Evolutionary conservation across 2,888 invertebrate genomes (phyloP).

Genomic region (Scaptomyza flava): DNA sequence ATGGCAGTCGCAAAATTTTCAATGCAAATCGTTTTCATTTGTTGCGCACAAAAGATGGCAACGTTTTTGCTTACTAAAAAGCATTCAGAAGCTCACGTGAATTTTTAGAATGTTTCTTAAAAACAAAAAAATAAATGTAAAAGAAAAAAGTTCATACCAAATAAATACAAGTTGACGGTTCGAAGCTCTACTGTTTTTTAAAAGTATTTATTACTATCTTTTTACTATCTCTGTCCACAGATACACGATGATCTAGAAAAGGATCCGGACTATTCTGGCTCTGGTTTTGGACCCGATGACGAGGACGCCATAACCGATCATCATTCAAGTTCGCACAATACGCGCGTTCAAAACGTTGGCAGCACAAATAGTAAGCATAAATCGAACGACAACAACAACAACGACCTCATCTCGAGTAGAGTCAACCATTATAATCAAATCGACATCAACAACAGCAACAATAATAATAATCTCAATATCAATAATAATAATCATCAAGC

Average conservation of each 20-base stretch:
- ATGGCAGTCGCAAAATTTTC: conserved; percentile 54
- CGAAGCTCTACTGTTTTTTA: no score
- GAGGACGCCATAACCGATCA: conserved; percentile 86
- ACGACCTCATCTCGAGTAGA: conserved; percentile 75
- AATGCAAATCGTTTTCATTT: conserved; percentile 64
- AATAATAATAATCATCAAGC: conserved; percentile 82
- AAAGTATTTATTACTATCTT: no score
- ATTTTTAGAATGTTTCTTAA: not conserved
- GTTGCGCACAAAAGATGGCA: conserved; percentile 53
- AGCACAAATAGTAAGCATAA: conserved; percentile 80
- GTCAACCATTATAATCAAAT: conserved; percentile 77
- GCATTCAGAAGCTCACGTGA: conserved; percentile 13
- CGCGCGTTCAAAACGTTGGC: conserved; percentile 64
- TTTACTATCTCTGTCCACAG: conserved; percentile 56
- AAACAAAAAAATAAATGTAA: no score
- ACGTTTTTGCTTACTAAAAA: conserved; percentile 2
- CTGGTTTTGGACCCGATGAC: conserved; percentile 93
- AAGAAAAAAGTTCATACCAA: not conserved
- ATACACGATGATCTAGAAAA: conserved; percentile 85
- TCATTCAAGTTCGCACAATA: conserved; percentile 75
- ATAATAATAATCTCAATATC: conserved; percentile 76
- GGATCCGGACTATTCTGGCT: conserved; percentile 93
- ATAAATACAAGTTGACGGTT: no score
- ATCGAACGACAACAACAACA: conserved; percentile 69
- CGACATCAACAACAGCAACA: conserved; percentile 72